Evolutionary conservation across 2,797 vertebrate species (phyloP).

Genomic region (Heliangelus exortis): DNA sequence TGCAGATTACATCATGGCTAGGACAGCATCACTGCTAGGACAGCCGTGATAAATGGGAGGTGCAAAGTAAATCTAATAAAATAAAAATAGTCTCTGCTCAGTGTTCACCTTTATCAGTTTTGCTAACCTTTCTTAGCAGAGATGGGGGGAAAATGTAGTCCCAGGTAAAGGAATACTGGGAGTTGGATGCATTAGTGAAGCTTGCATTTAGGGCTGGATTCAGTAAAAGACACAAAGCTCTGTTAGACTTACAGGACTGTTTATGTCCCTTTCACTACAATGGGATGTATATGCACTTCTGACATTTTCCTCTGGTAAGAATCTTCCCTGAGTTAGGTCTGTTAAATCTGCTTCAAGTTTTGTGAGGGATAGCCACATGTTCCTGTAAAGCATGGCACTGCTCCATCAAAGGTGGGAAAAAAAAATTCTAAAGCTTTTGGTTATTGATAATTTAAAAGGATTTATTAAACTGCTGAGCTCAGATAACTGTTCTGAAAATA

Average conservation of each 20-base stretch:
- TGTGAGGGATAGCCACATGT: neutral
- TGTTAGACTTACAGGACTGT: neutral
- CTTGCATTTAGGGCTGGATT: neutral
- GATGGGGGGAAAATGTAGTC: neutral
- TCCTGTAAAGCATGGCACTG: neutral
- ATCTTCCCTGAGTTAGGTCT: neutral
- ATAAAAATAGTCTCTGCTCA: constrained; percentile 41
- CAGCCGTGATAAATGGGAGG: constrained; percentile 59
- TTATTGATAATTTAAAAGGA: neutral
- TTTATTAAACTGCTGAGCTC: neutral
- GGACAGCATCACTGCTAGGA: constrained; percentile 59
- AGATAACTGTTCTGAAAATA: neutral
- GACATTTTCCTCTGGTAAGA: neutral
- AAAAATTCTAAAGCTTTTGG: neutral
- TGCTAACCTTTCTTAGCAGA: constrained; percentile 30
- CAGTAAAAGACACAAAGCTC: neutral
- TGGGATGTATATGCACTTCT: neutral
- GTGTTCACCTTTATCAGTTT: constrained; percentile 55
- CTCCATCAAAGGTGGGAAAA: neutral
- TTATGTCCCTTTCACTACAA: neutral
- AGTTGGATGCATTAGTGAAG: neutral
- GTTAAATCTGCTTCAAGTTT: neutral
- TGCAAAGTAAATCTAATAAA: constrained; percentile 67
- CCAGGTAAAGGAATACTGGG: neutral
- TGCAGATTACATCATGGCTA: constrained; percentile 74